These are phyloP conservation scores for Paracentrotus lividus DNA, from an alignment of 53 echinoderm and acorn worm species.

Conservation along the genomic window DNA sequence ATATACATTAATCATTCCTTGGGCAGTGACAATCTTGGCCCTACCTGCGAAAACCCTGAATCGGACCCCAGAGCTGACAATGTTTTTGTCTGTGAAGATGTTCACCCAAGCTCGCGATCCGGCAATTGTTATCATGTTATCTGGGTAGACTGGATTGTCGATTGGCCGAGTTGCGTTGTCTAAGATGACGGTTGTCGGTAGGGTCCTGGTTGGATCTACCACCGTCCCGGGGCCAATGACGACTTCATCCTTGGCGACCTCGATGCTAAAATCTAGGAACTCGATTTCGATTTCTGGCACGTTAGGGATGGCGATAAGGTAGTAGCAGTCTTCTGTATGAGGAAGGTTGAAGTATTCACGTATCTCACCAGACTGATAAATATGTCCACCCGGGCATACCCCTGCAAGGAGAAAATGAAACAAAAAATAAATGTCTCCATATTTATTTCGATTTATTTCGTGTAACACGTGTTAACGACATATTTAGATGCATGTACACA, in stretches of 20 bases:
- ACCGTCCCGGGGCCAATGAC: background rate
- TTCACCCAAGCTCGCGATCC: background rate
- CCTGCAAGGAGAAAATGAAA: background rate
- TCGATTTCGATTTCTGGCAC: slow-evolving; percentile 4
- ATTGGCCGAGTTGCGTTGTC: background rate
- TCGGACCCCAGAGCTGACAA: background rate
- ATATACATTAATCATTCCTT: background rate
- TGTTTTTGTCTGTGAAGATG: background rate
- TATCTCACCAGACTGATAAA: background rate
- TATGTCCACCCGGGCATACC: slow-evolving; percentile 1
- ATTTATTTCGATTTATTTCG: no score
- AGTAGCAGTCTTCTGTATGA: background rate
- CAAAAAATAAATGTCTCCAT: no score
- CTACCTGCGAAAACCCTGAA: slow-evolving; percentile 32
- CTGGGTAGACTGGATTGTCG: background rate
- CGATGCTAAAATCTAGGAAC: background rate
- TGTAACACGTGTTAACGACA: no score
- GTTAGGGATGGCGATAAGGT: slow-evolving; percentile 28
- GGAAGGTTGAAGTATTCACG: background rate
- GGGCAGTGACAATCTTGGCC: background rate
- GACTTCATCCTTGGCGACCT: slow-evolving; percentile 44
- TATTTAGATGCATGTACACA: no score
- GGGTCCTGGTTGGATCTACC: background rate
- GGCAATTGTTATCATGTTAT: background rate
- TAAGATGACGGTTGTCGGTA: background rate